Percentiles rank a stretch among this genome's conserved stretches.
phyloP scores from a whole-genome alignment of 2,113 vertebrate species.

The Bubo blakistoni region DNA sequence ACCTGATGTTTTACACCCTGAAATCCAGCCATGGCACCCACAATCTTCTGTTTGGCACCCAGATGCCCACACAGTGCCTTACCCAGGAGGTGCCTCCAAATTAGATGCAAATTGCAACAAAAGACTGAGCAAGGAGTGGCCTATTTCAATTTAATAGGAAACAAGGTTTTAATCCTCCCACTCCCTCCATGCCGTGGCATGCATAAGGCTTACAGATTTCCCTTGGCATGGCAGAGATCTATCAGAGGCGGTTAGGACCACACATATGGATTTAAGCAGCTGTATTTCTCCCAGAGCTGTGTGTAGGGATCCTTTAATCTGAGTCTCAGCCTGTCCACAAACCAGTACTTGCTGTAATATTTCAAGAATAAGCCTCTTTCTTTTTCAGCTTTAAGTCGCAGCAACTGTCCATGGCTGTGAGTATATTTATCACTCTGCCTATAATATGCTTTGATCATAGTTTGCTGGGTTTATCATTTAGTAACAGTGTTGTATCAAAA shows the following conservation, averaged over 20 bases:
- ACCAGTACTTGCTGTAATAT: background rate
- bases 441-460: background rate
- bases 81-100: background rate
- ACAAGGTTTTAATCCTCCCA: background rate
- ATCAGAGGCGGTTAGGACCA: background rate
- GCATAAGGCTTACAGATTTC: background rate
- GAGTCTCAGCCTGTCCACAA: background rate
- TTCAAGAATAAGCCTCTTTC: background rate
- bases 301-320: background rate
- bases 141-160: background rate
- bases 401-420: background rate
- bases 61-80: background rate
- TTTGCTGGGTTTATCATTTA: background rate
- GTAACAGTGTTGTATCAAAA: background rate
- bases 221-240: background rate
- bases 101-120: background rate
- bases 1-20: background rate
- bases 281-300: background rate
- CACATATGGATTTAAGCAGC: background rate
- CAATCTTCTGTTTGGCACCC: background rate
- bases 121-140: background rate
- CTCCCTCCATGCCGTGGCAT: accelerated
- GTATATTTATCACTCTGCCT: background rate
- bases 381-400: background rate
- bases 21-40: background rate